These are phyloP conservation scores for Phoeniculus purpureus DNA, from an alignment of 2,797 vertebrate species.

Conservation along the genomic window DNA sequence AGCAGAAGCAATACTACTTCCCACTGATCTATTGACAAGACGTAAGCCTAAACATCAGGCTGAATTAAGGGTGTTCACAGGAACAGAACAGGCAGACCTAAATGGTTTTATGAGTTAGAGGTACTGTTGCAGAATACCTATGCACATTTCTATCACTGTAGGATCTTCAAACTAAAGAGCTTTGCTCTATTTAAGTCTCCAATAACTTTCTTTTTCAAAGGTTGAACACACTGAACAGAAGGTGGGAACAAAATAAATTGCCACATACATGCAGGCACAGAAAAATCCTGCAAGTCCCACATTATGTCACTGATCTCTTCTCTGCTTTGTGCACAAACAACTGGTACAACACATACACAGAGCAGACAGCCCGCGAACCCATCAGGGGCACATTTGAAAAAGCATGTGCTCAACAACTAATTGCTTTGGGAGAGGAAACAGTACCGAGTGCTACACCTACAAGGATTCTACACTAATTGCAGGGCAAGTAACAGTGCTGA, in stretches of 20 bases:
- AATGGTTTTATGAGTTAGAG: background rate
- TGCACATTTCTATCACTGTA: background rate
- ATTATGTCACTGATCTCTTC: background rate
- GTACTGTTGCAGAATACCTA: conserved; percentile 12
- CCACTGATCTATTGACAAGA: background rate
- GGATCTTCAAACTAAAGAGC: background rate
- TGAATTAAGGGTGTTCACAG: background rate
- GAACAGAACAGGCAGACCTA: background rate
- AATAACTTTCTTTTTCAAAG: background rate
- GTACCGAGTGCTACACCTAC: background rate
- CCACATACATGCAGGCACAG: background rate
- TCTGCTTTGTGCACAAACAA: background rate
- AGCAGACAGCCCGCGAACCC: background rate
- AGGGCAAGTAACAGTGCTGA: background rate
- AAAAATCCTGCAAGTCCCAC: conserved; percentile 4
- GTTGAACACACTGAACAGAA: conserved; percentile 10
- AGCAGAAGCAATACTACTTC: background rate
- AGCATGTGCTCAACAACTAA: background rate
- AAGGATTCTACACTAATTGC: background rate
- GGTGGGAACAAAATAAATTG: background rate
- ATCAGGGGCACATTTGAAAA: conserved; percentile 8
- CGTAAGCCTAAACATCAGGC: background rate
- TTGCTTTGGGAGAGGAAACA: conserved; percentile 18
- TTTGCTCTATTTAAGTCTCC: conserved; percentile 16
- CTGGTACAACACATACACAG: background rate